phyloP scores from a whole-genome alignment of 2,797 vertebrate genomes.

The Platalea minor region DNA sequence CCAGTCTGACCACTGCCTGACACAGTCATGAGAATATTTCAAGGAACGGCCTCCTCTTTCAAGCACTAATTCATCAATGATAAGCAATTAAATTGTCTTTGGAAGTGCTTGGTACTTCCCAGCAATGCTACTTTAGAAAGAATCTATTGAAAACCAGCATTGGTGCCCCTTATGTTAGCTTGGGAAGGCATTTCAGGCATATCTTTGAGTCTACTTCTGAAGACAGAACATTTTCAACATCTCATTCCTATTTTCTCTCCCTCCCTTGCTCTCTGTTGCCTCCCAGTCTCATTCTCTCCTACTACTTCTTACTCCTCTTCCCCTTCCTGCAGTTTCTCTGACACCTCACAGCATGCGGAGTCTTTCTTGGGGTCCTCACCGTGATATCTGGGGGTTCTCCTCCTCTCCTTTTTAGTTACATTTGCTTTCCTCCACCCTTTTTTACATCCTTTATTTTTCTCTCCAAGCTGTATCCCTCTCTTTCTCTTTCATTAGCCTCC shows the following conservation, averaged over 20 bases:
- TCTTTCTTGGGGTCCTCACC: not conserved
- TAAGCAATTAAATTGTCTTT: not conserved
- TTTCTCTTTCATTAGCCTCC: not conserved
- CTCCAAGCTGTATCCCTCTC: not conserved
- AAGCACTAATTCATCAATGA: not conserved
- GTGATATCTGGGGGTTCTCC: not conserved
- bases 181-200: not conserved
- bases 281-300: not conserved
- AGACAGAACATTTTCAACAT: not conserved
- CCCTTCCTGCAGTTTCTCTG: not conserved
- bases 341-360: not conserved
- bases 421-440: not conserved
- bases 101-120: not conserved
- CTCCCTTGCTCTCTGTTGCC: not conserved
- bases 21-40: not conserved
- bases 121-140: not conserved
- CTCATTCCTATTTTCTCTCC: not conserved
- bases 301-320: not conserved
- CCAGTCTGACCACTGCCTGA: not conserved
- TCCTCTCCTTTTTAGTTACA: not conserved
- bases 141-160: not conserved
- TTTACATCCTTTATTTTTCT: not conserved
- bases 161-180: not conserved
- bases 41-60: accelerated
- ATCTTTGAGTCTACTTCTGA: not conserved